Evolutionary conservation across 2,888 invertebrate genomes (phyloP).

Genomic region (Campopleginae sp.): DNA sequence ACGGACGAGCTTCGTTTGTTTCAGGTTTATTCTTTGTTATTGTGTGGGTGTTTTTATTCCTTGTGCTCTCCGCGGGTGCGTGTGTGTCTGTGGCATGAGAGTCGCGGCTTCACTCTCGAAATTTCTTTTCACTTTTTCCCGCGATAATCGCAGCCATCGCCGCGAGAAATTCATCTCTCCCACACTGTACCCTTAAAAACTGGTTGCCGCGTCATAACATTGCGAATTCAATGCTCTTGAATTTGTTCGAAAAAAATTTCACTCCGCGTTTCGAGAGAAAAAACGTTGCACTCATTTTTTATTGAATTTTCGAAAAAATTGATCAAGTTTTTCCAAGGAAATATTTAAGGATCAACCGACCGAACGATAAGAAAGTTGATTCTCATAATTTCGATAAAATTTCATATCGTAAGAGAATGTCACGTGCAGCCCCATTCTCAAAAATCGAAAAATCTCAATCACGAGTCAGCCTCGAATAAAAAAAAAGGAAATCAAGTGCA

Average conservation of each 20-base stretch:
- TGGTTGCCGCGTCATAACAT: not conserved
- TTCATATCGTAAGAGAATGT: not conserved
- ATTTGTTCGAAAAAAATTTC: not conserved
- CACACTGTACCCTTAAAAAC: slow-evolving; percentile 4
- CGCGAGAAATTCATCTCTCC: slow-evolving; percentile 48
- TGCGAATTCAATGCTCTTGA: not conserved
- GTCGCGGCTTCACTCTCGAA: slow-evolving; percentile 65
- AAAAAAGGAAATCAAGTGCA: not conserved
- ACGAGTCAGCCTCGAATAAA: not conserved
- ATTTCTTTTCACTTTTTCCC: slow-evolving; percentile 69
- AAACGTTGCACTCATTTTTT: not conserved
- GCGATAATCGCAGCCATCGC: slow-evolving; percentile 35
- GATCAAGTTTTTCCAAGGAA: not conserved
- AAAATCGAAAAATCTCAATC: not conserved
- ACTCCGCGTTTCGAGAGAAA: not conserved
- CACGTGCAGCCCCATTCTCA: not conserved
- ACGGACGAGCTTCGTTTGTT: slow-evolving; percentile 51
- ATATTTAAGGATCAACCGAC: not conserved
- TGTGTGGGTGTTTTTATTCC: slow-evolving; percentile 37
- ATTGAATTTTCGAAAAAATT: not conserved
- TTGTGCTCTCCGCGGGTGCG: slow-evolving; percentile 22
- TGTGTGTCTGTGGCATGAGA: slow-evolving; percentile 25
- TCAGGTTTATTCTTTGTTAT: not conserved
- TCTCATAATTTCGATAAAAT: not conserved
- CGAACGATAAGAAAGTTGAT: not conserved